A percentile compares a stretch with the other conserved stretches of the same genome.
These are phyloP conservation scores for Paraescarpia echinospica DNA, from an alignment of 1,140 invertebrate species.

Conservation along the genomic window DNA sequence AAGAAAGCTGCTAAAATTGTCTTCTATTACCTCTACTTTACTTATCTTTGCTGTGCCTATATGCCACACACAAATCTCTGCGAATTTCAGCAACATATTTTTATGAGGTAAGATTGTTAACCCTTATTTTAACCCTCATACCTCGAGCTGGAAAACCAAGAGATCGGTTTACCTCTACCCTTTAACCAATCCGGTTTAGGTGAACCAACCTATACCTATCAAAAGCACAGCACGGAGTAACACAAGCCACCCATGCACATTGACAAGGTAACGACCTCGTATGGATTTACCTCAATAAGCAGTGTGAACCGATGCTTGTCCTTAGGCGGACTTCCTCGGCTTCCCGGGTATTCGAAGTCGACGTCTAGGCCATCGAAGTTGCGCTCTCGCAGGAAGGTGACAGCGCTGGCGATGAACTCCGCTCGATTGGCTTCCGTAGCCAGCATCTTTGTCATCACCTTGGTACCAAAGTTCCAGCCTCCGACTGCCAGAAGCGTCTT, in stretches of 20 bases:
- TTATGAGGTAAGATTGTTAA: too few relatives aligned
- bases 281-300: conserved; percentile 67
- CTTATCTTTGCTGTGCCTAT: too few relatives aligned
- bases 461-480: conserved; percentile 79
- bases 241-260: background rate
- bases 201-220: too few relatives aligned
- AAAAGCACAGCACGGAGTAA: too few relatives aligned
- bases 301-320: conserved; percentile 78
- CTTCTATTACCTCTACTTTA: too few relatives aligned
- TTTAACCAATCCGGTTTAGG: too few relatives aligned
- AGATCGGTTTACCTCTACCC: too few relatives aligned
- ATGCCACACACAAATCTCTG: too few relatives aligned
- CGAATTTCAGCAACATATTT: too few relatives aligned
- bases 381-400: conserved; percentile 87
- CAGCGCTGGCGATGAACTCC: conserved; percentile 53
- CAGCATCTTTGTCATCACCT: conserved; percentile 58
- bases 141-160: too few relatives aligned
- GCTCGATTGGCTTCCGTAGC: conserved; percentile 25
- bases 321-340: conserved; percentile 12
- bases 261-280: background rate
- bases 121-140: too few relatives aligned
- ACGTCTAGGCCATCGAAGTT: conserved; percentile 92
- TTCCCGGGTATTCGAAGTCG: conserved; percentile 89
- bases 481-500: conserved; percentile 69
- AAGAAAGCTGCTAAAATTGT: background rate